These are phyloP conservation scores for Spialia ferax DNA, from an alignment of 2,888 invertebrate species.

Conservation along the genomic window DNA sequence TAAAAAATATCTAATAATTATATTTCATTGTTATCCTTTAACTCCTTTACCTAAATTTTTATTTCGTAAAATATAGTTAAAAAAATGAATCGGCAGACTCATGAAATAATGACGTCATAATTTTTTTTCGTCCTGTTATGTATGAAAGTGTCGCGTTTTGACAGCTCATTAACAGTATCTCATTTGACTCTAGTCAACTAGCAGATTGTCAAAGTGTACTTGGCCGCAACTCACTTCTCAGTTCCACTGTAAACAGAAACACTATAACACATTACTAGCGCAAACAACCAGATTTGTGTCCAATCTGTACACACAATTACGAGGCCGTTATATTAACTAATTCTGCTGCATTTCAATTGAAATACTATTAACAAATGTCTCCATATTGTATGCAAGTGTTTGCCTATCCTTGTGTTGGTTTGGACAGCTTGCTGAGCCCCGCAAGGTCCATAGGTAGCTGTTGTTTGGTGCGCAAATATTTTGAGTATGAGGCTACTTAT, in stretches of 20 bases:
- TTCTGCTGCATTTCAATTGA: slow-evolving; percentile 18
- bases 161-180: too few relatives aligned
- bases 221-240: too few relatives aligned
- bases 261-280: background rate
- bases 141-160: too few relatives aligned
- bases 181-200: too few relatives aligned
- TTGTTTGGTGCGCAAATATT: slow-evolving; percentile 34
- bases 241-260: slow-evolving; percentile 13
- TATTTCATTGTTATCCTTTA: too few relatives aligned
- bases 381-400: slow-evolving; percentile 43
- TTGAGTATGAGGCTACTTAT: slow-evolving; percentile 4
- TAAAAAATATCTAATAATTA: too few relatives aligned
- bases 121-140: too few relatives aligned
- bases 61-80: too few relatives aligned
- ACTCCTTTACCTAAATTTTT: too few relatives aligned
- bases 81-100: too few relatives aligned
- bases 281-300: slow-evolving; percentile 17
- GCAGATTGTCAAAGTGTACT: too few relatives aligned
- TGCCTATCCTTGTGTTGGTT: slow-evolving; percentile 58
- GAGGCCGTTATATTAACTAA: slow-evolving; percentile 14
- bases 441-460: slow-evolving; percentile 44
- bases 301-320: slow-evolving; percentile 22
- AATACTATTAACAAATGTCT: slow-evolving; percentile 44
- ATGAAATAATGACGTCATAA: too few relatives aligned
- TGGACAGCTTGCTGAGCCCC: slow-evolving; percentile 46